These are phyloP conservation scores for Alligator sinensis DNA, from an alignment of 2,113 vertebrate genomes.

Conservation along the genomic window DNA sequence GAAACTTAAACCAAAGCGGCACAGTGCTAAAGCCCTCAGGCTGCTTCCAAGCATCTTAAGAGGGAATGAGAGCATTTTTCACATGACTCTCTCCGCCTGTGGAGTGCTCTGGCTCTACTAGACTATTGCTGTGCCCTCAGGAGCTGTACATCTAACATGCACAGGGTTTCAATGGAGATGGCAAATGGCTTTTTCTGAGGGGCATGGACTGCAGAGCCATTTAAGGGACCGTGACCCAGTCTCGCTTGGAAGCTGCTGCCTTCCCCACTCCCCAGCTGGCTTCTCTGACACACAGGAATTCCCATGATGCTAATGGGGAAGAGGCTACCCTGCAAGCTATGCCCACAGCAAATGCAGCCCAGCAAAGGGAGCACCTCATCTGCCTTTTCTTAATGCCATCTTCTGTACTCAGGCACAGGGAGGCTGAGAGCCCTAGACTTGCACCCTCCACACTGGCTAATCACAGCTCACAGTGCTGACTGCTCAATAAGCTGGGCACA, in stretches of 20 bases:
- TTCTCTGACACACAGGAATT: background rate
- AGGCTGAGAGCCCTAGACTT: background rate
- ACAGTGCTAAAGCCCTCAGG: conserved; percentile 78
- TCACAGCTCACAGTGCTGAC: background rate
- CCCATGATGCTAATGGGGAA: background rate
- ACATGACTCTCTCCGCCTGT: conserved; percentile 68
- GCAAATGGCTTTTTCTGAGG: conserved; percentile 59
- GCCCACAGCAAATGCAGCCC: background rate
- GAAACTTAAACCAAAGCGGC: conserved; percentile 80
- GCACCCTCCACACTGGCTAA: background rate
- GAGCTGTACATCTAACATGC: conserved; percentile 59
- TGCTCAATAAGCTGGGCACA: background rate
- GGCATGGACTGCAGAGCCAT: fast-evolving
- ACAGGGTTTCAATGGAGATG: conserved; percentile 35
- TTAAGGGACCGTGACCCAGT: background rate
- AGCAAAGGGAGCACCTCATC: background rate
- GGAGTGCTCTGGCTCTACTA: conserved; percentile 63
- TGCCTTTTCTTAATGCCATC: background rate
- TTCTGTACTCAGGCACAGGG: background rate
- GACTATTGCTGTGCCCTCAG: conserved; percentile 66
- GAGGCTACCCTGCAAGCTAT: background rate
- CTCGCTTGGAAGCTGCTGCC: background rate
- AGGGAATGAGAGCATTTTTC: conserved; percentile 76
- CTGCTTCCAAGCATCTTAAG: conserved; percentile 78
- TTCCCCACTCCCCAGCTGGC: background rate